Conservation (phyloP, 2,888 invertebrate genomes). For the Aphodius granarius region DNA sequence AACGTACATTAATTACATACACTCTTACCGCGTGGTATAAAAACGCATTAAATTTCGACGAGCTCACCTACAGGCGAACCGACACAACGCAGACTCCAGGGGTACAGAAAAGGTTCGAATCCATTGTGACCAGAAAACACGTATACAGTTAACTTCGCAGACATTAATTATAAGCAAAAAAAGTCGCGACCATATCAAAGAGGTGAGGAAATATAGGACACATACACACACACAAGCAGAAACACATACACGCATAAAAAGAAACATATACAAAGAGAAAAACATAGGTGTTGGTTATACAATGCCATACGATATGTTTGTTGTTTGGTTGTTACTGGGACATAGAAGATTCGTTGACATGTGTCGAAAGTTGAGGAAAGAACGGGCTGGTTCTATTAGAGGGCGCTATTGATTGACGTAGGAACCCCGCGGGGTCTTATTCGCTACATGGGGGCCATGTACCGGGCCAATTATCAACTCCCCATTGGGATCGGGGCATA, state of each 20-base stretch:
- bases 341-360: slow-evolving; percentile 18
- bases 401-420: slow-evolving; percentile 21
- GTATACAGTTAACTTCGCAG: background rate
- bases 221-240: background rate
- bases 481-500: slow-evolving; percentile 26
- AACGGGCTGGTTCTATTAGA: slow-evolving; percentile 16
- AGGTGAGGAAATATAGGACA: background rate
- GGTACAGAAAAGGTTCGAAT: background rate
- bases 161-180: background rate
- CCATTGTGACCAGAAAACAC: background rate
- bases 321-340: background rate
- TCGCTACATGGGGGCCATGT: slow-evolving; percentile 28
- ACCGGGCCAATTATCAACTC: slow-evolving; percentile 32
- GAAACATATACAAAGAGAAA: no score
- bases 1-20: background rate
- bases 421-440: slow-evolving; percentile 23
- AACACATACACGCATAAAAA: no score
- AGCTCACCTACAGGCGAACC: background rate
- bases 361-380: slow-evolving; percentile 25
- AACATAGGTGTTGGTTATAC: no score
- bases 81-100: background rate
- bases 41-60: background rate
- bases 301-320: slow-evolving; percentile 20
- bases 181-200: background rate
- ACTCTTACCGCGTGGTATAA: background rate